phyloP scores from a whole-genome alignment of 2,888 invertebrate species.

The Pseudoips prasinana region DNA sequence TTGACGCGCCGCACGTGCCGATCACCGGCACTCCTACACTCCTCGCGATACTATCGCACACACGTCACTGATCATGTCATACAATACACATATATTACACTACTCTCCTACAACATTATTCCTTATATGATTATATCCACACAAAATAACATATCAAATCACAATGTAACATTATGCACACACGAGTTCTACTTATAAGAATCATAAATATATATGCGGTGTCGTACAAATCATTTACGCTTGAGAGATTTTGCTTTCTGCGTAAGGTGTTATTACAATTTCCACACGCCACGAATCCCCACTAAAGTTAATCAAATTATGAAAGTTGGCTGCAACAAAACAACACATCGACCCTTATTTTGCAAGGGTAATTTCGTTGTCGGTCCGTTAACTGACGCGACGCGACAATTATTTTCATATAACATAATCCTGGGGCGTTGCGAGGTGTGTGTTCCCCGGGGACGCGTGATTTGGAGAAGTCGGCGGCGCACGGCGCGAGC shows the following conservation, averaged over 20 bases:
- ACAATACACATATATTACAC: constrained; percentile 6
- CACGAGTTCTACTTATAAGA: constrained; percentile 11
- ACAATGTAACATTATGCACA: constrained; percentile 5
- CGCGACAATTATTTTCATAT: constrained; percentile 74
- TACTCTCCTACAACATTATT: no score
- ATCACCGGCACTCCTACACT: constrained; percentile 70
- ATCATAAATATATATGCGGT: constrained; percentile 19
- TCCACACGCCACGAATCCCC: constrained; percentile 30
- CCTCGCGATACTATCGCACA: constrained; percentile 60
- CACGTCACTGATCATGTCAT: constrained; percentile 23
- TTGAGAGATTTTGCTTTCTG: constrained; percentile 21
- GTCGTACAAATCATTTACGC: constrained; percentile 19
- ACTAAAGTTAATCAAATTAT: constrained; percentile 67
- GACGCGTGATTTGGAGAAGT: constrained; percentile 60
- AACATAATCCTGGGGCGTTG: constrained; percentile 68
- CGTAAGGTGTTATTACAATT: constrained; percentile 36
- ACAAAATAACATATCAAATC: background rate
- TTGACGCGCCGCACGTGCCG: constrained; percentile 73
- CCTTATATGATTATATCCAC: background rate
- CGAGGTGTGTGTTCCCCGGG: constrained; percentile 59
- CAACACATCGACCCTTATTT: constrained; percentile 61
- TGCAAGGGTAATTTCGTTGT: constrained; percentile 55
- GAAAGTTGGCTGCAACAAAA: constrained; percentile 58
- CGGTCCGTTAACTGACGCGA: constrained; percentile 54
- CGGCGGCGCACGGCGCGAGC: constrained; percentile 27